These are phyloP conservation scores for Argopecten irradians DNA, from an alignment of 1,140 invertebrate species.

Conservation along the genomic window DNA sequence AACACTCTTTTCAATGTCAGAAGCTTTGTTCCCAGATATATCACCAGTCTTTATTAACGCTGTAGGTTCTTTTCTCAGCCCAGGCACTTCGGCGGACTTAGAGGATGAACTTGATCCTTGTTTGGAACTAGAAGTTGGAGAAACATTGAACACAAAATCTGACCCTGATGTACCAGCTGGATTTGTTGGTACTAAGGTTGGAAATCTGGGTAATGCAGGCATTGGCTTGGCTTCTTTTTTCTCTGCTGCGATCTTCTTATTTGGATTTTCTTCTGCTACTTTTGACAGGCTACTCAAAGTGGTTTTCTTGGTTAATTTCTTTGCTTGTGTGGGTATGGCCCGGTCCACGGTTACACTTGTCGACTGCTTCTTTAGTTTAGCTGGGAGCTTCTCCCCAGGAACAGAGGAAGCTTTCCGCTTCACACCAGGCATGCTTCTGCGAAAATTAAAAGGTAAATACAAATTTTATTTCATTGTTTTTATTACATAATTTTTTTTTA, in stretches of 20 bases:
- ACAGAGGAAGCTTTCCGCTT: constrained; percentile 35
- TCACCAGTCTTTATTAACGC: background rate
- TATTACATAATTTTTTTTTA: too few relatives aligned
- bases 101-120: constrained; percentile 10
- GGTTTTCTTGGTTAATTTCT: background rate
- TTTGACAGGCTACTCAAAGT: background rate
- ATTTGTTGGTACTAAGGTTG: constrained; percentile 36
- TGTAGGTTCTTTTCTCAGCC: constrained; percentile 24
- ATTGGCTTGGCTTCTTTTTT: background rate
- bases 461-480: too few relatives aligned
- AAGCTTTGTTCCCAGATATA: background rate
- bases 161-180: background rate
- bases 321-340: constrained; percentile 9
- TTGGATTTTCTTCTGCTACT: constrained; percentile 12
- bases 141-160: constrained; percentile 2
- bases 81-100: constrained; percentile 17
- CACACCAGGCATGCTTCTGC: constrained; percentile 31
- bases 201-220: constrained; percentile 32
- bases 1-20: background rate
- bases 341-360: constrained; percentile 29
- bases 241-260: background rate
- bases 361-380: constrained; percentile 38
- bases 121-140: background rate
- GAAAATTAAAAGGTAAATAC: background rate
- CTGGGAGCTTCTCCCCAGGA: constrained; percentile 28